These are phyloP conservation scores for Emydoidea blandingii DNA, from an alignment of 2,797 vertebrate species.

Conservation along the genomic window DNA sequence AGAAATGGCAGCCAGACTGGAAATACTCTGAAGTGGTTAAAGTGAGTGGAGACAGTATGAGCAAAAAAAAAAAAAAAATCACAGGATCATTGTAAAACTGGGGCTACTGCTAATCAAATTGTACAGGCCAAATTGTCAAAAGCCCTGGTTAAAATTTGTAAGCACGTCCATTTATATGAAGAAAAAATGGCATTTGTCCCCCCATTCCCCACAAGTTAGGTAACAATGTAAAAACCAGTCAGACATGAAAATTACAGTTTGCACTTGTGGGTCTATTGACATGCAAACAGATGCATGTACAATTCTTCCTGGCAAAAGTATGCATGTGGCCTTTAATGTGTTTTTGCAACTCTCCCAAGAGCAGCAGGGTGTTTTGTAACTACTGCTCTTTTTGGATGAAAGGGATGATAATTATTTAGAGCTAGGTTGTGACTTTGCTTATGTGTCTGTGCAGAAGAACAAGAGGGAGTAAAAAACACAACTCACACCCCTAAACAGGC, in stretches of 20 bases:
- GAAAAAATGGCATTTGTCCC: neutral
- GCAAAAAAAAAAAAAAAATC: neutral
- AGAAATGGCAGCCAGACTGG: constrained; percentile 53
- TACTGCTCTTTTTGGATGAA: neutral
- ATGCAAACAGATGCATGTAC: neutral
- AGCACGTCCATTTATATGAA: neutral
- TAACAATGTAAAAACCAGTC: neutral
- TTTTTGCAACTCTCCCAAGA: neutral
- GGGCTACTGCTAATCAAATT: neutral
- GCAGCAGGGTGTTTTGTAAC: neutral
- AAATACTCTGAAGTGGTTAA: constrained; percentile 49
- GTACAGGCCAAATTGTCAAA: constrained; percentile 7
- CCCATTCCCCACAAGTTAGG: neutral
- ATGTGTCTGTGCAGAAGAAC: neutral
- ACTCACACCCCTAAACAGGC: neutral
- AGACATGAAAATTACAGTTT: neutral
- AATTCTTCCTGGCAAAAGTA: neutral
- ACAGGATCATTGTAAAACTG: neutral
- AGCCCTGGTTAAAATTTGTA: neutral
- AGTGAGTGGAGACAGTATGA: constrained; percentile 18
- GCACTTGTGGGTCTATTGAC: neutral
- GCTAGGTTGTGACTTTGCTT: neutral
- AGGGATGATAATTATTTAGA: neutral
- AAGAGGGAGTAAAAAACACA: constrained; percentile 1
- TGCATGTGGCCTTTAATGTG: neutral